Conservation (phyloP, 2,888 invertebrate species). For the Fragum sueziense region DNA sequence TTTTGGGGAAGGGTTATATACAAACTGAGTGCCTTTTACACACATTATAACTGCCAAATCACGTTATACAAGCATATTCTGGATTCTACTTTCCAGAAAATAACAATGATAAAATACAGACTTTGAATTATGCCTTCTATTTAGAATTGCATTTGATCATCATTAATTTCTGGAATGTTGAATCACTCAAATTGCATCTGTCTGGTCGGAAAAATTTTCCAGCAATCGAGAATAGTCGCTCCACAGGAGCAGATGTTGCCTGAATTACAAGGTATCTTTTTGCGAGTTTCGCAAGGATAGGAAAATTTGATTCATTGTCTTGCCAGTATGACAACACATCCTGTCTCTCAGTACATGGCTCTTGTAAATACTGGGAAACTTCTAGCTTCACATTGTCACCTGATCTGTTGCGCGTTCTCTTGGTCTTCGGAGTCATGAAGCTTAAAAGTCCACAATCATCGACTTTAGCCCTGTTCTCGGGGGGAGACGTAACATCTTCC, state of each 20-base stretch:
- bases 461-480: too few species aligned
- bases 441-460: too few species aligned
- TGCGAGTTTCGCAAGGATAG: conserved; percentile 19
- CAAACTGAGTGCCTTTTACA: too few species aligned
- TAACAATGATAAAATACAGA: too few species aligned
- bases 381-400: not conserved
- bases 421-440: too few species aligned
- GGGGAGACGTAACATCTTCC: too few species aligned
- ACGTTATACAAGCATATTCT: too few species aligned
- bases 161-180: conserved; percentile 41
- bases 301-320: conserved; percentile 20
- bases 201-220: conserved; percentile 44
- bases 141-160: conserved; percentile 37
- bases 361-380: not conserved
- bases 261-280: conserved; percentile 27
- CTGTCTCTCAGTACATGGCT: conserved; percentile 11
- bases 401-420: too few species aligned
- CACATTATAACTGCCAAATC: too few species aligned
- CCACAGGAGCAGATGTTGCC: conserved; percentile 38
- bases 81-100: too few species aligned
- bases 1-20: too few species aligned
- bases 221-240: conserved; percentile 40
- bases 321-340: conserved; percentile 15
- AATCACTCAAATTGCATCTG: conserved; percentile 37
- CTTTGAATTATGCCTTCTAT: too few species aligned